Conservation (phyloP, 2,113 vertebrate species). For the Oryzias melastigma region DNA sequence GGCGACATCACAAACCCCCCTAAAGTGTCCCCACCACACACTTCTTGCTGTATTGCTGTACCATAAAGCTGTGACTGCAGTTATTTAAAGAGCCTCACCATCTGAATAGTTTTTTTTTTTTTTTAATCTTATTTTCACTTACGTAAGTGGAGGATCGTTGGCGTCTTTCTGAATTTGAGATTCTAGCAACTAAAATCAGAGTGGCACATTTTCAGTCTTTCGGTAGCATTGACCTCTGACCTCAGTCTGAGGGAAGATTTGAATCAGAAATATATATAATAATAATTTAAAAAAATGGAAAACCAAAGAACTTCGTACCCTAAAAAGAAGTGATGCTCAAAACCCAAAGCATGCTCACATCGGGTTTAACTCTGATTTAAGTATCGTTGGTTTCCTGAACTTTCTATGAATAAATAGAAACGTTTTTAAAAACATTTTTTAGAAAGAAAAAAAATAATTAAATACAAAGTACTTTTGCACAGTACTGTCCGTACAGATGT, state of each 20-base stretch:
- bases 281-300: too few relatives aligned
- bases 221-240: background rate
- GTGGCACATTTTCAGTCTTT: background rate
- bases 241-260: background rate
- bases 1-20: background rate
- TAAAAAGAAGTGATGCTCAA: slow-evolving; percentile 2
- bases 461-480: slow-evolving; percentile 17
- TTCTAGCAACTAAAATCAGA: too few relatives aligned
- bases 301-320: slow-evolving; percentile 10
- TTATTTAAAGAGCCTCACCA: too few relatives aligned
- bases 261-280: background rate
- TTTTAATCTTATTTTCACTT: too few relatives aligned
- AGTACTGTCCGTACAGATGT: slow-evolving; percentile 7
- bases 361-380: background rate
- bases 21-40: background rate
- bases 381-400: background rate
- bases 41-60: background rate
- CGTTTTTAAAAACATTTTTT: background rate
- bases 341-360: background rate
- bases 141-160: too few relatives aligned
- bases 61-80: background rate
- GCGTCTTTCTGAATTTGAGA: too few relatives aligned
- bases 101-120: too few relatives aligned
- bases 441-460: background rate
- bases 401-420: background rate